Conservation (phyloP, 2,888 invertebrate genomes). For the Leptinotarsa peninsularis region DNA sequence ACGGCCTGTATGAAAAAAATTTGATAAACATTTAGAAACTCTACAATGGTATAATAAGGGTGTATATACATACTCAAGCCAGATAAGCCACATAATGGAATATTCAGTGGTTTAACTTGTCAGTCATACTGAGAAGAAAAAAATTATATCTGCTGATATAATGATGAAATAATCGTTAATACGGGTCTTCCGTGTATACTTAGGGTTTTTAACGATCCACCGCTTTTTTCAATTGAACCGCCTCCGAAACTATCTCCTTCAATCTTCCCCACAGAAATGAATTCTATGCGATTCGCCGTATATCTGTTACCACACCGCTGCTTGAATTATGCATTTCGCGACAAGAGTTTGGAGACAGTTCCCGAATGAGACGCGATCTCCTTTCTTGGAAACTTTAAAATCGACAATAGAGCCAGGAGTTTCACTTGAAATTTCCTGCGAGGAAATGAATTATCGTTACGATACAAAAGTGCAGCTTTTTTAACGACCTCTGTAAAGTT, state of each 20-base stretch:
- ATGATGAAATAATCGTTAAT: no score
- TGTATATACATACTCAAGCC: no score
- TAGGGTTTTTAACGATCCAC: background rate
- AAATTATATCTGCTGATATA: no score
- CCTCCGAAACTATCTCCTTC: background rate
- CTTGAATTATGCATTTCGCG: slow-evolving; percentile 27
- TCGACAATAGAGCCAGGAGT: background rate
- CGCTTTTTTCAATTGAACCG: background rate
- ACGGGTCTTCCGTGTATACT: no score
- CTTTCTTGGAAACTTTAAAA: background rate
- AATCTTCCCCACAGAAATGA: background rate
- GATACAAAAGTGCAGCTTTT: background rate
- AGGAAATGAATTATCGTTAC: background rate
- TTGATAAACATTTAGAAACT: no score
- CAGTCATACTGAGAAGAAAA: no score
- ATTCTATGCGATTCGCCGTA: slow-evolving; percentile 1
- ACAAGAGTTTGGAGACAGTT: slow-evolving; percentile 11
- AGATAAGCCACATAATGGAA: no score
- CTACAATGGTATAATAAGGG: no score
- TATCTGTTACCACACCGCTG: slow-evolving; percentile 15
- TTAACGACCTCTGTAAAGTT: background rate
- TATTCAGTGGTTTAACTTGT: no score
- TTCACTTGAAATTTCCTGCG: background rate
- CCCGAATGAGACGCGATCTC: background rate
- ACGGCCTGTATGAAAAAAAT: no score